Evolutionary conservation across 2,113 vertebrate genomes (phyloP).

Genomic region (Tupaia chinensis): DNA sequence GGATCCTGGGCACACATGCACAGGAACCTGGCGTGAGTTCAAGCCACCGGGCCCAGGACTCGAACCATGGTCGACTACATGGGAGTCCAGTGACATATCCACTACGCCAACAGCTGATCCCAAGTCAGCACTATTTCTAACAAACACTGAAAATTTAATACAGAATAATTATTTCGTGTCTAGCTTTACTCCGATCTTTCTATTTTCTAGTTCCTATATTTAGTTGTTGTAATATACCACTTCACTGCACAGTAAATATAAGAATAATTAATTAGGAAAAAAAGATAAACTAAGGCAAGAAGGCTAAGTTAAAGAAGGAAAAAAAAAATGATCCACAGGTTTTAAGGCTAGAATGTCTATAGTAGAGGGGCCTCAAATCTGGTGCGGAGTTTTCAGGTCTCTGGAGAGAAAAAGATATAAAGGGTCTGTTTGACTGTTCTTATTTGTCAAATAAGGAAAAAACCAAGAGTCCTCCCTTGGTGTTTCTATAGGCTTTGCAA

Average conservation of each 20-base stretch:
- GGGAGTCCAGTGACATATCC: no score
- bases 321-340: neutral
- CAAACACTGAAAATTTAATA: neutral
- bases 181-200: neutral
- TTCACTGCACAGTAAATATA: neutral
- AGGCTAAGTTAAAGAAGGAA: neutral
- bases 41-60: no score
- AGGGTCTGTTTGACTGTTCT: neutral
- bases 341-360: neutral
- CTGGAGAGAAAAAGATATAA: neutral
- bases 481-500: neutral
- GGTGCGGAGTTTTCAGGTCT: neutral
- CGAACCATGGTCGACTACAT: no score
- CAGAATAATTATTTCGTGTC: neutral
- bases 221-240: neutral
- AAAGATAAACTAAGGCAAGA: neutral
- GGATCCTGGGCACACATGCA: no score
- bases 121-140: neutral
- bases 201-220: constrained; percentile 18
- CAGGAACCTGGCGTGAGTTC: no score
- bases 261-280: constrained; percentile 41
- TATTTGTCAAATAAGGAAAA: neutral
- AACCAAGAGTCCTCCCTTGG: neutral
- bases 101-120: no score
- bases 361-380: neutral